Percentiles rank a stretch among this genome's conserved stretches.
Evolutionary conservation across 2,797 vertebrate species (phyloP).

Genomic region (Pipistrellus pygmaeus): DNA sequence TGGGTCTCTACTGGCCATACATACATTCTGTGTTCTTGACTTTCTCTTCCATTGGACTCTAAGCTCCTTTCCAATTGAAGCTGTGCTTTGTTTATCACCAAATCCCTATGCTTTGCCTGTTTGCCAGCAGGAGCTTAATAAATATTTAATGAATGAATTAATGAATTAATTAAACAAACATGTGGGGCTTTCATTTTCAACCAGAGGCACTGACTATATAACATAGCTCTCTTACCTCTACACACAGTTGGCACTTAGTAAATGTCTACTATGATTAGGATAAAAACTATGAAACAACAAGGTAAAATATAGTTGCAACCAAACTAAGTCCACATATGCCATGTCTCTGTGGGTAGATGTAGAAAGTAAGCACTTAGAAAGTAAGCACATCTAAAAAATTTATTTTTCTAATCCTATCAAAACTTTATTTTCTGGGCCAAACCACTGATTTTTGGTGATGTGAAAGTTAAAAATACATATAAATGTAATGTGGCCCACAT

Average conservation of each 20-base stretch:
- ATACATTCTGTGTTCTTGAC: not conserved
- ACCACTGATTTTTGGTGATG: not conserved
- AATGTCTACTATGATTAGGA: not conserved
- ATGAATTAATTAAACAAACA: not conserved
- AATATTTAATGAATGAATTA: not conserved
- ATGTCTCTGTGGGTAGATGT: not conserved
- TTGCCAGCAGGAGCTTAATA: not conserved
- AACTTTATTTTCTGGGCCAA: not conserved
- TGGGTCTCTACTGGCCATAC: not conserved
- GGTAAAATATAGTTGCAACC: not conserved
- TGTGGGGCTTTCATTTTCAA: not conserved
- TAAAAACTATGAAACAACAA: not conserved
- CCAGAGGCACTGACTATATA: not conserved
- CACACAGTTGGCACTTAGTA: not conserved
- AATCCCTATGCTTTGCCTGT: not conserved
- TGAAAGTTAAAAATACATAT: not conserved
- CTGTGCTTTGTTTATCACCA: not conserved
- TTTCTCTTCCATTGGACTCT: not conserved
- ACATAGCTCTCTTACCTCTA: not conserved
- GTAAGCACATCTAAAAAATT: not conserved
- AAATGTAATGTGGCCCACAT: not conserved
- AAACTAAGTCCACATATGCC: not conserved
- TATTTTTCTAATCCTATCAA: not conserved
- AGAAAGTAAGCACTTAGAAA: constrained; percentile 17
- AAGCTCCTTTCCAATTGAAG: not conserved